phyloP scores from a whole-genome alignment of 2,113 vertebrate species.

The Aramus guarauna region DNA sequence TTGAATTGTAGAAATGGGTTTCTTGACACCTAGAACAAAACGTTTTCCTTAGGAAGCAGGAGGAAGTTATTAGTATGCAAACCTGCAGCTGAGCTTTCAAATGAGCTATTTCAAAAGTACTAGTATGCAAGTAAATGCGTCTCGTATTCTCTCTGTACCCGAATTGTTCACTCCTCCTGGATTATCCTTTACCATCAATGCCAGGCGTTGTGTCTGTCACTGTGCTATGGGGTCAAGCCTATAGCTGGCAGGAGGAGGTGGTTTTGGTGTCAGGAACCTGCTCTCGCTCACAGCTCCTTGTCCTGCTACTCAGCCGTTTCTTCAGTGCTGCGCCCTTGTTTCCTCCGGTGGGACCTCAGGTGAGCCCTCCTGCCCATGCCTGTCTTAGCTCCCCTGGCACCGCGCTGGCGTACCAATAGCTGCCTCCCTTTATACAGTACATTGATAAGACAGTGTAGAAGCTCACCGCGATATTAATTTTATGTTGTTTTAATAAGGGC shows the following conservation, averaged over 20 bases:
- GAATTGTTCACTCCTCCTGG: not conserved
- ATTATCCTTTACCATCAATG: not conserved
- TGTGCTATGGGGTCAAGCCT: not conserved
- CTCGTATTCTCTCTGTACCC: not conserved
- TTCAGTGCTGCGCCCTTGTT: not conserved
- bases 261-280: not conserved
- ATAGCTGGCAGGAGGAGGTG: not conserved
- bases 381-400: not conserved
- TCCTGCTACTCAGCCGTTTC: not conserved
- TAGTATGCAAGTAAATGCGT: not conserved
- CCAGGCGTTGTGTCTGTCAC: not conserved
- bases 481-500: not conserved
- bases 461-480: not conserved
- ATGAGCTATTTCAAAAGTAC: not conserved
- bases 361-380: not conserved
- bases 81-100: not conserved
- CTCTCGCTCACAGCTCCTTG: not conserved
- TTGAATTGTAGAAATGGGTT: slow-evolving; percentile 11
- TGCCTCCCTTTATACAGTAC: not conserved
- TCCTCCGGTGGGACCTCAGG: not conserved
- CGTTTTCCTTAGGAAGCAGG: not conserved
- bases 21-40: slow-evolving; percentile 14
- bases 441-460: not conserved
- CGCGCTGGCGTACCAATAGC: fast-evolving
- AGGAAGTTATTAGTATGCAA: not conserved